Conservation (phyloP, 2,113 vertebrate genomes). For the Sciurus niger region DNA sequence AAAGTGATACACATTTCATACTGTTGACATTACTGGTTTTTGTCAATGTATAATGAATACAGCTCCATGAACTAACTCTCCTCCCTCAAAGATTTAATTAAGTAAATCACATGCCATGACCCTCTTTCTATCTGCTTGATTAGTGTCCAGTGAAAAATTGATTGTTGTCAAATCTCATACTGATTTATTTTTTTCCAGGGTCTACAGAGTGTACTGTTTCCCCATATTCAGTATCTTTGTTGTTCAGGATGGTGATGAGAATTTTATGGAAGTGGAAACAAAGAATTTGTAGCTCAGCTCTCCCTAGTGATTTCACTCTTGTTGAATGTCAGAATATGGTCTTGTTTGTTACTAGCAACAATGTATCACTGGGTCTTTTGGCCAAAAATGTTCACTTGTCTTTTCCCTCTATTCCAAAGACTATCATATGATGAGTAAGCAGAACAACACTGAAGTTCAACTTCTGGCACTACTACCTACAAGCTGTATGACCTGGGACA, state of each 20-base stretch:
- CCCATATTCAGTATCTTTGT: background rate
- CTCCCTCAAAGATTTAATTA: constrained; percentile 76
- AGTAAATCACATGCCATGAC: constrained; percentile 68
- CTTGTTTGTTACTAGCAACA: background rate
- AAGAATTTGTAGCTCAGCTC: background rate
- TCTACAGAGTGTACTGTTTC: background rate
- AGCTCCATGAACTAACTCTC: constrained; percentile 11
- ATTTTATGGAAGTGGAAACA: constrained; percentile 37
- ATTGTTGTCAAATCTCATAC: constrained; percentile 59
- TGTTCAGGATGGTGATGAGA: background rate
- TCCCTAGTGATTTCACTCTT: background rate
- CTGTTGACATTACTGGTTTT: constrained; percentile 31
- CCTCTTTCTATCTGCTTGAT: constrained; percentile 68
- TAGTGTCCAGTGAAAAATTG: constrained; percentile 59
- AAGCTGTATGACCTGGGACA: background rate
- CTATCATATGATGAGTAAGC: background rate
- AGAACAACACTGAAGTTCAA: background rate
- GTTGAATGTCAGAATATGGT: background rate
- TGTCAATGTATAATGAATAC: constrained; percentile 57
- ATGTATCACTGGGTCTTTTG: background rate
- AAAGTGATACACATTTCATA: constrained; percentile 8
- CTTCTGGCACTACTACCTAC: background rate
- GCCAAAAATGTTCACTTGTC: background rate
- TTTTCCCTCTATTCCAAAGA: background rate
- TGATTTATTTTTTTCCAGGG: constrained; percentile 69